Evolutionary conservation across 1,140 invertebrate species (phyloP).

Genomic region (Calephelis nemesis): DNA sequence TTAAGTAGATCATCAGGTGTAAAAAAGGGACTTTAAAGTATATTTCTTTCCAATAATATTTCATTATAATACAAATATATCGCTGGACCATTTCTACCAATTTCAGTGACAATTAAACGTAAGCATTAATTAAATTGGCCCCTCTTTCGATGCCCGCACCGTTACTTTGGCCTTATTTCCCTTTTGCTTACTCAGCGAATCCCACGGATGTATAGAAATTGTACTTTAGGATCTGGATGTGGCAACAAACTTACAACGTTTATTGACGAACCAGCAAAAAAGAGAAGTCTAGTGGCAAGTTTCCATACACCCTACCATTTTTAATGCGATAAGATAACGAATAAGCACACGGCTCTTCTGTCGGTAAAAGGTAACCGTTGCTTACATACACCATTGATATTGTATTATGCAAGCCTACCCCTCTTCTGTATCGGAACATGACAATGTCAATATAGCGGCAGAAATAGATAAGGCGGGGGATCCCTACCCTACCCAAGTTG

Average conservation of each 20-base stretch:
- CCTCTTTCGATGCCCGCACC: constrained; percentile 32
- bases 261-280: no score
- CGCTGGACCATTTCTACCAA: constrained; percentile 47
- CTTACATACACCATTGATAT: no score
- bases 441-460: no score
- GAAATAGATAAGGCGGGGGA: no score
- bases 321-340: neutral
- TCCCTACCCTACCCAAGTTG: no score
- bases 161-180: constrained; percentile 64
- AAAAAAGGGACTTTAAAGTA: no score
- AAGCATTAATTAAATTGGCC: constrained; percentile 73
- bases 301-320: neutral
- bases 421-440: no score
- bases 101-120: constrained; percentile 70
- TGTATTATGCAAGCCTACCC: no score
- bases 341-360: no score
- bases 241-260: neutral
- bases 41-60: constrained; percentile 16
- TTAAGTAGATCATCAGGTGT: no score
- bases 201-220: constrained; percentile 25
- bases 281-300: neutral
- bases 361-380: no score
- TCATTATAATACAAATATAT: constrained; percentile 19
- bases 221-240: constrained; percentile 6
- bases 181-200: constrained; percentile 70